These are phyloP conservation scores for Arothron firmamentum DNA, from an alignment of 2,113 vertebrate species.

Conservation along the genomic window DNA sequence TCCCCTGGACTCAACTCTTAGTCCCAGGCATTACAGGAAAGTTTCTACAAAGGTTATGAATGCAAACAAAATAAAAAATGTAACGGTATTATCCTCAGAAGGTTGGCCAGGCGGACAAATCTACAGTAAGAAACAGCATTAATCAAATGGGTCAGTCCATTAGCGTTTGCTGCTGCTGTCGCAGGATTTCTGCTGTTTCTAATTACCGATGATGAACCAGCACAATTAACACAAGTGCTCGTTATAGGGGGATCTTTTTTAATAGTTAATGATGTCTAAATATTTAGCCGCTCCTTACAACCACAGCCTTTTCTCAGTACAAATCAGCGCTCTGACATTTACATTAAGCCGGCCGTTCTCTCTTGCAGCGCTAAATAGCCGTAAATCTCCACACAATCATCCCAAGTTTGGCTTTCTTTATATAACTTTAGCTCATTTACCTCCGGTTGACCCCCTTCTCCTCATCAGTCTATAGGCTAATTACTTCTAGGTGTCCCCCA, in stretches of 20 bases:
- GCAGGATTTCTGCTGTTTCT: conserved; percentile 15
- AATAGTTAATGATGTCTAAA: conserved; percentile 17
- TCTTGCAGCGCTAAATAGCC: conserved; percentile 29
- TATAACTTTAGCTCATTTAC: conserved; percentile 27
- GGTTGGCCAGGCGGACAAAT: conserved; percentile 1
- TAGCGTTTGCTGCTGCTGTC: neutral
- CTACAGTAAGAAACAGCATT: neutral
- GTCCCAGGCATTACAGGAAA: too few species aligned
- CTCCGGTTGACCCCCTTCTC: conserved; percentile 15
- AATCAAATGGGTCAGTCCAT: conserved; percentile 13
- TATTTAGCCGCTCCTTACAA: conserved; percentile 12
- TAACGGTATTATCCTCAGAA: too few species aligned
- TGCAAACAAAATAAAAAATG: too few species aligned
- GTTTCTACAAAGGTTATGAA: too few species aligned
- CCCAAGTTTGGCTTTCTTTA: conserved; percentile 1
- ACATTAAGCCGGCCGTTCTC: conserved; percentile 13
- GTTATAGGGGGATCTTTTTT: conserved; percentile 23
- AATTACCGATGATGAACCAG: conserved; percentile 14
- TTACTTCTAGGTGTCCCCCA: too few species aligned
- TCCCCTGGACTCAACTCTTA: too few species aligned
- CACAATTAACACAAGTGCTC: conserved; percentile 16
- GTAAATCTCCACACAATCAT: conserved; percentile 24
- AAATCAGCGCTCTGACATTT: conserved; percentile 19
- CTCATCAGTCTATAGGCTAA: neutral
- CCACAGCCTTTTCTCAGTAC: conserved; percentile 12